Evolutionary conservation across 1,140 invertebrate genomes (phyloP).

Genomic region (Lutraria rhynchaena): DNA sequence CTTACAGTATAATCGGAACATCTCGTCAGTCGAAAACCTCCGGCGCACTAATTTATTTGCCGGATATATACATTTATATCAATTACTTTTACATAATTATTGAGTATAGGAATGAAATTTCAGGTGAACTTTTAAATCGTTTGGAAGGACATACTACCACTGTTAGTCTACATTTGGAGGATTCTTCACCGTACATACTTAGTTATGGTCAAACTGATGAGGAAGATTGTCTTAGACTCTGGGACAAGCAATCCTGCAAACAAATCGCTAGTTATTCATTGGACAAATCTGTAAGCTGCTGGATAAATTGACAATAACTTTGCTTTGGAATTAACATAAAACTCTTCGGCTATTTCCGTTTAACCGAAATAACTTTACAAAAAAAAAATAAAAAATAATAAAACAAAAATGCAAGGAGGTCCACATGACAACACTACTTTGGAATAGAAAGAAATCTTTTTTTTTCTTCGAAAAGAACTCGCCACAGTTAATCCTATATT

Average conservation of each 20-base stretch:
- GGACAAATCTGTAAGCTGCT: slow-evolving; percentile 6
- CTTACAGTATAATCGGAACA: neutral
- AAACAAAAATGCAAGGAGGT: too few relatives aligned
- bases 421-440: too few relatives aligned
- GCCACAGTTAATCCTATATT: too few relatives aligned
- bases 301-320: too few relatives aligned
- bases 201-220: neutral
- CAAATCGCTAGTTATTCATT: slow-evolving; percentile 14
- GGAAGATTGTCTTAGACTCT: slow-evolving; percentile 36
- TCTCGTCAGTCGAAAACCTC: neutral
- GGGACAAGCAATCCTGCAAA: slow-evolving; percentile 15
- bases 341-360: too few relatives aligned
- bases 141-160: slow-evolving; percentile 19
- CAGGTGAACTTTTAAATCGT: slow-evolving; percentile 24
- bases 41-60: neutral
- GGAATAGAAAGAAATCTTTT: too few relatives aligned
- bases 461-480: too few relatives aligned
- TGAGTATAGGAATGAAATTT: too few relatives aligned
- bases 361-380: too few relatives aligned
- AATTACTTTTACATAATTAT: neutral
- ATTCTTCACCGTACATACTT: slow-evolving; percentile 11
- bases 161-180: neutral
- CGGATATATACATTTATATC: neutral
- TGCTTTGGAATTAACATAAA: too few relatives aligned
- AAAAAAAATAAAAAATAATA: too few relatives aligned